Evolutionary conservation across 1,140 invertebrate genomes (phyloP).

Genomic region (Drosophila mayri): DNA sequence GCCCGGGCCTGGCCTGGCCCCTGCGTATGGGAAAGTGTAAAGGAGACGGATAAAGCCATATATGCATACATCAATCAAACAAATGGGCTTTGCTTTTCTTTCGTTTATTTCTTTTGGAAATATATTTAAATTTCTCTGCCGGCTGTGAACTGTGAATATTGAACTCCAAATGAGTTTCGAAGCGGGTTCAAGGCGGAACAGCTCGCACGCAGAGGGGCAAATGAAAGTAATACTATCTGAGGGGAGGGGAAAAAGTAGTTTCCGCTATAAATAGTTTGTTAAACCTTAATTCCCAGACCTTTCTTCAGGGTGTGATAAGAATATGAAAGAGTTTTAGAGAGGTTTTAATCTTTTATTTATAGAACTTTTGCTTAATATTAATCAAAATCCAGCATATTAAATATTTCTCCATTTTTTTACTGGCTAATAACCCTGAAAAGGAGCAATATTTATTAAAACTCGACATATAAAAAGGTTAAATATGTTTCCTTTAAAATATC

Average conservation of each 20-base stretch:
- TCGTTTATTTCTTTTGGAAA: constrained; percentile 14
- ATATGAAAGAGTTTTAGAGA: not conserved
- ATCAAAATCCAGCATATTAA: not conserved
- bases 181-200: constrained; percentile 25
- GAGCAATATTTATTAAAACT: no score
- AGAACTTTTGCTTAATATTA: not conserved
- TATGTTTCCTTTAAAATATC: not conserved
- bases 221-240: constrained; percentile 27
- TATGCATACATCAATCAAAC: constrained; percentile 60
- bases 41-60: constrained; percentile 56
- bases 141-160: constrained; percentile 8
- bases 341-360: not conserved
- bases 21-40: constrained; percentile 56
- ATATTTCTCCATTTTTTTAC: not conserved
- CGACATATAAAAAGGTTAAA: no score
- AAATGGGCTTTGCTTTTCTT: constrained; percentile 46
- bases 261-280: not conserved
- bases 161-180: constrained; percentile 20
- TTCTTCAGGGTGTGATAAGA: not conserved
- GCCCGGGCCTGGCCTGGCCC: not conserved
- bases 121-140: constrained; percentile 37
- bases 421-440: no score
- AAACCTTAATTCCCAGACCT: not conserved
- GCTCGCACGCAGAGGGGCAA: not conserved
- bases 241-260: not conserved